Percentiles rank a stretch among this genome's conserved stretches.
These are phyloP conservation scores for Acanthosoma haemorrhoidale DNA, from an alignment of 2,888 invertebrate species.

Conservation along the genomic window DNA sequence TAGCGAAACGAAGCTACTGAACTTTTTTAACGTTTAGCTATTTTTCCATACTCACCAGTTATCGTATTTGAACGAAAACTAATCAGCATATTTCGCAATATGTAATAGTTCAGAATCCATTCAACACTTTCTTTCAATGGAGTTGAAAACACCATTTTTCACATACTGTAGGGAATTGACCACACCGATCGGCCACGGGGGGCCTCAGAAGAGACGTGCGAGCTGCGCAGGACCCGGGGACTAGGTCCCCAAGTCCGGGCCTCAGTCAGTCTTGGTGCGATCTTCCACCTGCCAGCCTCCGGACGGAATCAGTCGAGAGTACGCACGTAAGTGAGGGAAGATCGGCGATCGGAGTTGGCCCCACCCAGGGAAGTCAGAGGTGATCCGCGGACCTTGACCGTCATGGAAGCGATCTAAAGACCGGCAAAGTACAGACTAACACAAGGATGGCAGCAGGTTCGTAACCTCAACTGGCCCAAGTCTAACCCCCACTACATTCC, in stretches of 20 bases:
- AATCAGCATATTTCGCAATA: too few species aligned
- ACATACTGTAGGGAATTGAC: too few species aligned
- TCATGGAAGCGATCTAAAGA: not conserved
- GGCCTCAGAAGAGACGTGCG: not conserved
- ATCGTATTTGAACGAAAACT: too few species aligned
- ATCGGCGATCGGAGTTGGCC: not conserved
- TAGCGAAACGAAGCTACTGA: too few species aligned
- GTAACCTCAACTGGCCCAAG: not conserved
- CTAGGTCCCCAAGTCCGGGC: too few species aligned
- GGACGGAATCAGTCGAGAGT: not conserved
- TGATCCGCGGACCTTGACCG: not conserved
- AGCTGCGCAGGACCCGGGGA: slow-evolving; percentile 4
- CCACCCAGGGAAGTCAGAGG: not conserved
- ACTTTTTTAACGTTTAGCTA: too few species aligned
- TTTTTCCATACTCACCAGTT: too few species aligned
- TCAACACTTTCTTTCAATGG: too few species aligned
- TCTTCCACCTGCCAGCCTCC: not conserved
- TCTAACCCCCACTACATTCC: not conserved
- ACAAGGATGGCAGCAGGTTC: slow-evolving; percentile 5
- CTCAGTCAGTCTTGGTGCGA: slow-evolving; percentile 6
- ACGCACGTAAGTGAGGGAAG: too few species aligned
- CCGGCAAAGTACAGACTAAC: not conserved
- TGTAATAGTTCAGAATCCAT: too few species aligned
- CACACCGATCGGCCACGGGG: not conserved
- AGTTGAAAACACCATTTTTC: too few species aligned